Conservation (phyloP, 2,888 invertebrate species). For the Cyrtodaria siliqua region DNA sequence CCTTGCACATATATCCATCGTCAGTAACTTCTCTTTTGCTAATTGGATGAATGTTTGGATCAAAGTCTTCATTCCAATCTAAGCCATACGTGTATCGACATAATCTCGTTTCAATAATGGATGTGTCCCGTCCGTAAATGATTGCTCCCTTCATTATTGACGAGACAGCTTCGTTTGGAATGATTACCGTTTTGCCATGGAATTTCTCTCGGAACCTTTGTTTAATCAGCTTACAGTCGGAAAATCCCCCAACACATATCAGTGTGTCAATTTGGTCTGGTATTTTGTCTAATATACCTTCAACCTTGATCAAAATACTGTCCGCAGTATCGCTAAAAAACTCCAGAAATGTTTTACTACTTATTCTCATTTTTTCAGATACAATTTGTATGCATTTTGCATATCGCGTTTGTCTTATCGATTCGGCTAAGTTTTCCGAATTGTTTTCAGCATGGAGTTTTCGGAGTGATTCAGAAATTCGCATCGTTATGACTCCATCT, state of each 20-base stretch:
- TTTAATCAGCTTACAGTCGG: slow-evolving; percentile 24
- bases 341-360: not conserved
- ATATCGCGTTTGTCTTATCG: slow-evolving; percentile 2
- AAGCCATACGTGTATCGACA: slow-evolving; percentile 40
- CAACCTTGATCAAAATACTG: not conserved
- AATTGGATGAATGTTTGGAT: slow-evolving; percentile 14
- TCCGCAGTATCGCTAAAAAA: slow-evolving; percentile 10
- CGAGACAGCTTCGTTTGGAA: slow-evolving; percentile 40
- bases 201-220: slow-evolving; percentile 15
- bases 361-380: slow-evolving; percentile 14
- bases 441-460: slow-evolving; percentile 15
- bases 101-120: slow-evolving; percentile 22
- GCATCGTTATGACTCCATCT: slow-evolving; percentile 4
- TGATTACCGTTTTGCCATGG: slow-evolving; percentile 17
- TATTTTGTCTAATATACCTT: not conserved
- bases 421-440: slow-evolving; percentile 9
- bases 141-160: slow-evolving; percentile 49
- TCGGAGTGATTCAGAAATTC: slow-evolving; percentile 10
- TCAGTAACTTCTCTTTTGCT: slow-evolving; percentile 36
- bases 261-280: slow-evolving; percentile 19
- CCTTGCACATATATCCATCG: slow-evolving; percentile 37
- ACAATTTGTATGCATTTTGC: not conserved
- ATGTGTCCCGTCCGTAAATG: slow-evolving; percentile 44
- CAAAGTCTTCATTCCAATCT: slow-evolving; percentile 52
- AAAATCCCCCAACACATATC: slow-evolving; percentile 46